Percentiles rank a stretch among this genome's conserved stretches.
These are phyloP conservation scores for Pomatorhinus ruficollis DNA, from an alignment of 2,113 vertebrate species.

Conservation along the genomic window DNA sequence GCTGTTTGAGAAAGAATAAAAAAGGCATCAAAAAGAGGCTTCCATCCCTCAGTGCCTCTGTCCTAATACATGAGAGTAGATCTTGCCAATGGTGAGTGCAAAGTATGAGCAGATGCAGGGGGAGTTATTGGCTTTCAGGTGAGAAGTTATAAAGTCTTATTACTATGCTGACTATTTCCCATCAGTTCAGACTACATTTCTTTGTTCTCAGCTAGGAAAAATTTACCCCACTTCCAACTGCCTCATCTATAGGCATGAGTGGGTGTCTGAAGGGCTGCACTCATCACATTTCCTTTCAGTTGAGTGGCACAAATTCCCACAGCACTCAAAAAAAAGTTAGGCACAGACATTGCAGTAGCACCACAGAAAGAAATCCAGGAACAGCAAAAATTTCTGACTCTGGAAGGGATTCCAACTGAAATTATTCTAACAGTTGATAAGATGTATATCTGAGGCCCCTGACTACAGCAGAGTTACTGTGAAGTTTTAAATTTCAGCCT, in stretches of 20 bases:
- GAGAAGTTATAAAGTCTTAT: not conserved
- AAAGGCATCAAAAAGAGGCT: not conserved
- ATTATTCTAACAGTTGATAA: slow-evolving; percentile 22
- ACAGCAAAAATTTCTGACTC: not conserved
- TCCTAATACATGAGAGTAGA: not conserved
- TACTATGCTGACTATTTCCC: not conserved
- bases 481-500: slow-evolving; percentile 8
- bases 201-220: not conserved
- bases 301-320: not conserved
- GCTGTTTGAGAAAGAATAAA: not conserved
- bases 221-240: not conserved
- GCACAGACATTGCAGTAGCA: not conserved
- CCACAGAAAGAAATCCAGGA: not conserved
- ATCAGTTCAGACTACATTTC: not conserved
- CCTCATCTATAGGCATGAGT: not conserved
- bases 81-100: not conserved
- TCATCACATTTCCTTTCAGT: not conserved
- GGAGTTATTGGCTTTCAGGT: not conserved
- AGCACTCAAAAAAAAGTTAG: not conserved
- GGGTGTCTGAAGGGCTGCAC: not conserved
- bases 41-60: not conserved
- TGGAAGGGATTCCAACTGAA: not conserved
- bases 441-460: not conserved
- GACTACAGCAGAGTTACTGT: not conserved
- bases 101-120: not conserved